phyloP scores from a whole-genome alignment of 2,797 vertebrate genomes.

The Sebastes cheni region DNA sequence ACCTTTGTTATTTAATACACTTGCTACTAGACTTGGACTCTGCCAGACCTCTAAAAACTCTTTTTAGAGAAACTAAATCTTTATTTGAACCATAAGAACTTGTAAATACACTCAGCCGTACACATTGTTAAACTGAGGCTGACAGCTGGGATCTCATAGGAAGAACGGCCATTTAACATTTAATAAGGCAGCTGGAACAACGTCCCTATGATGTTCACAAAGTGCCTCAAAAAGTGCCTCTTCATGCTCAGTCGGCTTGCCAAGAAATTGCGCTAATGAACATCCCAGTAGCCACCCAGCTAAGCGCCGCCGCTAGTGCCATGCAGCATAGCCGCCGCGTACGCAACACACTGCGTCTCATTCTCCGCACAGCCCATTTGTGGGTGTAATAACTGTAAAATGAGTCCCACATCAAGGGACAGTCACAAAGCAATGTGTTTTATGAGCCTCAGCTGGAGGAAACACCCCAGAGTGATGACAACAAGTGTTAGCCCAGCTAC shows the following conservation, averaged over 20 bases:
- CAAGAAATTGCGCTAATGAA: constrained; percentile 41
- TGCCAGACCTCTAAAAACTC: background rate
- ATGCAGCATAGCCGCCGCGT: constrained; percentile 18
- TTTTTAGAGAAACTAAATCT: constrained; percentile 17
- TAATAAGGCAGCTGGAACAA: constrained; percentile 37
- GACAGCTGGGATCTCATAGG: constrained; percentile 34
- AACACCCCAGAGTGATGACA: constrained; percentile 82
- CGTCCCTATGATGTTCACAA: constrained; percentile 42
- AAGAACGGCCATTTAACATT: constrained; percentile 39
- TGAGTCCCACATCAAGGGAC: constrained; percentile 73
- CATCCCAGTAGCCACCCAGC: constrained; percentile 47
- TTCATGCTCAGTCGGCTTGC: constrained; percentile 49
- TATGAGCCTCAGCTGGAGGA: constrained; percentile 76
- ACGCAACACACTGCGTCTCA: constrained; percentile 40
- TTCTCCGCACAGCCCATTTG: constrained; percentile 59
- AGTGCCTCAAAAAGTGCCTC: constrained; percentile 44
- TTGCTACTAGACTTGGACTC: background rate
- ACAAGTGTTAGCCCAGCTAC: constrained; percentile 71
- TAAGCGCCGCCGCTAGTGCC: constrained; percentile 1
- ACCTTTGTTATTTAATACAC: constrained; percentile 16
- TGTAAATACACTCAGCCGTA: constrained; percentile 11
- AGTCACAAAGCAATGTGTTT: constrained; percentile 76
- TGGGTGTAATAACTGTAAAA: constrained; percentile 68
- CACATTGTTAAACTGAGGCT: constrained; percentile 11
- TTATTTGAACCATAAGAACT: constrained; percentile 16